Base-by-base conservation (phyloP, 1,140 invertebrate species). In the Hydropsyche tenuis region DNA sequence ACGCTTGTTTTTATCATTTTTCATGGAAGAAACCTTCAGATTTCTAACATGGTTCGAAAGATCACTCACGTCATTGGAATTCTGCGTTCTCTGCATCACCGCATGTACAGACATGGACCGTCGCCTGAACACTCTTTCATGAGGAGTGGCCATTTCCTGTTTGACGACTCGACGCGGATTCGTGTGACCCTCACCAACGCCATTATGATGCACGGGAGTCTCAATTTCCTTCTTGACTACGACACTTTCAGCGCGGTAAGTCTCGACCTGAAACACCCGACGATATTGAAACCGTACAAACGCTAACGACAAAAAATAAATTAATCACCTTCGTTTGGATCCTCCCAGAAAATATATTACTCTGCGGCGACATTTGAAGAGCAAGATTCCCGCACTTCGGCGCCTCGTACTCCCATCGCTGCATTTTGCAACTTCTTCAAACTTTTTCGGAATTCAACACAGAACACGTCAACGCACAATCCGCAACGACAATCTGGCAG, bases 101-200 rank as follows among this genome's bases (percentile, higher is more conserved):
- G 66, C 65, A 48, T 73, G 43, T 11, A 73, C 76, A 7, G 76
- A 77, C 70, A 75, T 65, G 9, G 76, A 77, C 6, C 76, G 69
- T 22, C 71, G 30, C 27, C 60, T 43, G 18, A 30, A 43, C 12
- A 12, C 25, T 20, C 14, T 70, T 25, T 22, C 11, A 6, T 9
- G 2, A 9, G 48, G 48, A 3, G 68, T 56, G 20, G 22, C 1
- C 25, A 7, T 6, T 20, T 63, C 42, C 25, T 62, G 1, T 63
- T 72, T 72, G 12, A 43, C 20, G 16, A 9, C 9, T 25, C 2
- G 51, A 4, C n/a, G 22, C 68, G 16, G 22, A 11, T 43, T 62
- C 43, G 23, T 48, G n/a, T n/a, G n/a, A 37, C 30, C 9, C 30
- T 37, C 30, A 9, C 30, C 9, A 9, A 37, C 9, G 3, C 30